Evolutionary conservation across 2,797 vertebrate genomes (phyloP).

Genomic region (Holocentrus rufus): DNA sequence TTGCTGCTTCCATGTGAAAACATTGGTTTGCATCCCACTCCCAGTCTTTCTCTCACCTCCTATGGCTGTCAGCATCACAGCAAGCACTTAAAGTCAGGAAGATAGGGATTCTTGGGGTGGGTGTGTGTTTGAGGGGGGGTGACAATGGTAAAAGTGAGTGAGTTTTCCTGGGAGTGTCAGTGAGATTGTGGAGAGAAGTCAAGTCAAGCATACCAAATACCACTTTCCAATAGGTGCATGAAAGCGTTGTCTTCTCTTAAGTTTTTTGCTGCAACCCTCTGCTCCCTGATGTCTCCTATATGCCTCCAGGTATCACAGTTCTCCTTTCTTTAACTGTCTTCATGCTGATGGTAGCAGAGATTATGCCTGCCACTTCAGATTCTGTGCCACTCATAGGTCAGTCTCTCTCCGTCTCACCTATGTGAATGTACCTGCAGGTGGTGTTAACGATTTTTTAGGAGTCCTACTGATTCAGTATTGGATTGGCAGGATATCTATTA

Average conservation of each 20-base stretch:
- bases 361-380: constrained; percentile 86
- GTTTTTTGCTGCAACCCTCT: constrained; percentile 25
- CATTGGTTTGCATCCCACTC: background rate
- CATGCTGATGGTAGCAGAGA: constrained; percentile 87
- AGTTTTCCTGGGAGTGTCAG: constrained; percentile 38
- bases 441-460: background rate
- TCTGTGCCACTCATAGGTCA: constrained; percentile 84
- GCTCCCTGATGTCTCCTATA: constrained; percentile 49
- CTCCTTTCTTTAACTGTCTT: constrained; percentile 85
- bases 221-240: constrained; percentile 25
- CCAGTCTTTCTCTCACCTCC: constrained; percentile 7
- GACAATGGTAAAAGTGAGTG: constrained; percentile 32
- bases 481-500: too few relatives aligned
- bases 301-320: constrained; percentile 82
- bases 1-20: background rate
- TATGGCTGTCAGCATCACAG: constrained; percentile 12
- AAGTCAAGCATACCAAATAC: constrained; percentile 52
- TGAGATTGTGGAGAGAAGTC: constrained; percentile 38
- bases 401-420: constrained; percentile 35
- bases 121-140: too few relatives aligned
- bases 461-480: background rate
- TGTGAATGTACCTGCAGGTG: background rate
- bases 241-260: constrained; percentile 22
- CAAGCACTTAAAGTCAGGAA: constrained; percentile 7
- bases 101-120: background rate